These are phyloP conservation scores for Plagodis pulveraria DNA, from an alignment of 2,888 invertebrate species.

Conservation along the genomic window DNA sequence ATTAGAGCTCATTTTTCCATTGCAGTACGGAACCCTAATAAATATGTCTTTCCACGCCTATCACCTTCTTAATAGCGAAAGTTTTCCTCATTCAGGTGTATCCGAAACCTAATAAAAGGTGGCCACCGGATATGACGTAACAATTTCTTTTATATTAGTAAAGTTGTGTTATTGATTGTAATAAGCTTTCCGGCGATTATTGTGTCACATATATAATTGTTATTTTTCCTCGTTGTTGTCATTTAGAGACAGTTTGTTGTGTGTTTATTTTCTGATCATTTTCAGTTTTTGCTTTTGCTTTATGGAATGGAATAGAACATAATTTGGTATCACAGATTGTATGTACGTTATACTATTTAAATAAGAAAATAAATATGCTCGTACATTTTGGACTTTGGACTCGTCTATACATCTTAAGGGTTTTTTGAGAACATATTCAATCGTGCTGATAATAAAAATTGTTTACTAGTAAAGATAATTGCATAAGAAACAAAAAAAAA, in stretches of 20 bases:
- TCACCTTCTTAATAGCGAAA: conserved; percentile 3
- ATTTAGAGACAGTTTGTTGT: conserved; percentile 13
- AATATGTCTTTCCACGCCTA: not conserved
- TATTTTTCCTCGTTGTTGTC: conserved; percentile 21
- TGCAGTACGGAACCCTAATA: not conserved
- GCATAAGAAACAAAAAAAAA: no score
- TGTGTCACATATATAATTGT: conserved; percentile 12
- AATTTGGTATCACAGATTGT: no score
- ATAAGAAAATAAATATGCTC: no score
- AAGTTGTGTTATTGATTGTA: conserved; percentile 34
- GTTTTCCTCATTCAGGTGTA: conserved; percentile 1
- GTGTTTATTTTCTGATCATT: not conserved
- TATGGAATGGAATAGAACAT: no score
- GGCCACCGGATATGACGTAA: conserved; percentile 10
- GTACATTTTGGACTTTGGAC: no score
- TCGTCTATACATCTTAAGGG: no score
- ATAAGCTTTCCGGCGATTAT: conserved; percentile 28
- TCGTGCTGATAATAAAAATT: no score
- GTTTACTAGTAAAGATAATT: no score
- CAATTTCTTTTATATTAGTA: conserved; percentile 30
- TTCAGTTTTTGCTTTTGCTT: no score
- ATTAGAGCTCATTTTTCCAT: no score
- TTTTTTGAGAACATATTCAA: no score
- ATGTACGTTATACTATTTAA: no score
- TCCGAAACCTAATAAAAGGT: conserved; percentile 18